Evolutionary conservation across 92 coral and sea anemone genomes (phyloP), one percentile per base, ranked within the genome.

Genomic region (Siderastrea siderea): DNA sequence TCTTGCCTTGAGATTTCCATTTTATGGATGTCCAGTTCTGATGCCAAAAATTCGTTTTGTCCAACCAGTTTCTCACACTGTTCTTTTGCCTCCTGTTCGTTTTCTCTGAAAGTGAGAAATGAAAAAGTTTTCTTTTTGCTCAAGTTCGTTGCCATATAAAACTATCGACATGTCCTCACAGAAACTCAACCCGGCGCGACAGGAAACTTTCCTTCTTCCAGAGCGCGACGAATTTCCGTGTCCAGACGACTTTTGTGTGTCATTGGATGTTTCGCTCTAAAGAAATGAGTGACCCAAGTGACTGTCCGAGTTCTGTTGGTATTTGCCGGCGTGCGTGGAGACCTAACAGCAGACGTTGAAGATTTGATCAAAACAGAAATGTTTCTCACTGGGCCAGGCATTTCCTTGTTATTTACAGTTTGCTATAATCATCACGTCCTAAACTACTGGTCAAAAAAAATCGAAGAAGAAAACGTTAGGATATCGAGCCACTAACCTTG

Each of bases 1-100:
- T 80, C 88, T 66, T 95, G 96, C 54, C 98, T 75, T 45, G 87
- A 57, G n/a, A 95, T 95, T 76, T 95, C 98, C 87, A 95, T 79
- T 49, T 85, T 88, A 66, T 92, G 91, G 17, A 91, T 70, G 82
- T 95, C 98, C 26, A 91, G 80, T 71, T 95, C 96, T 12, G 91
- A 79, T 45, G 90, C 66, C 53, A 95, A 85, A 26, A 57, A 83
- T 47, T 86, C 47, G 43, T 81, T 51, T 60, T 79, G 86, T 47
- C 48, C 88, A 2, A 65, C 72, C 15, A 93, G 86, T 26, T 81
- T 72, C 73, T 83, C 82, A 69, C 84, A 77, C 62, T 86, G 78
- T 59, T 90, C 68, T 11, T 46, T 75, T n/a, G 58, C 15, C 47
- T 58, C 67, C 54, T 48, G 51, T 66, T 82, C 89, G 26, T 26